Evolutionary conservation across 2,113 vertebrate genomes (phyloP).

Genomic region (Lepus americanus): DNA sequence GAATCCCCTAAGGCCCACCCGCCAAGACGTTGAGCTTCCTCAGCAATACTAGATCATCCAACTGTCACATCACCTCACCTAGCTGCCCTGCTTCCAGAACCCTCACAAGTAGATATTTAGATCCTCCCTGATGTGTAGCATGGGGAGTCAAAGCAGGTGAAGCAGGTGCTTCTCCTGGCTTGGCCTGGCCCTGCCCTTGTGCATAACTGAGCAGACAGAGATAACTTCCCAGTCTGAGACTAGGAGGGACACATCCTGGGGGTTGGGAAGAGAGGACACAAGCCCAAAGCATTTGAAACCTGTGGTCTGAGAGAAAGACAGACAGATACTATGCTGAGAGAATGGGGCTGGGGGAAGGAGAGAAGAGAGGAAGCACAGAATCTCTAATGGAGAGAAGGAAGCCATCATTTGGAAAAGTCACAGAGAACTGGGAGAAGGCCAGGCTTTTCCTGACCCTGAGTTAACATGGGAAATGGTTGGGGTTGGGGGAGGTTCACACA

Average conservation of each 20-base stretch:
- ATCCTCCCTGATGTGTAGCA: background rate
- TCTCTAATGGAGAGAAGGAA: background rate
- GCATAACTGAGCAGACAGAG: no score
- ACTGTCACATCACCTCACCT: background rate
- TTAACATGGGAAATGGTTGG: background rate
- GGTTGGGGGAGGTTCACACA: background rate
- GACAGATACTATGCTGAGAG: no score
- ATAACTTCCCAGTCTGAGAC: no score
- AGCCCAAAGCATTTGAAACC: no score
- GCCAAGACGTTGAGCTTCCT: background rate
- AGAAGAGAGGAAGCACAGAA: no score
- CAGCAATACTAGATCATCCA: background rate
- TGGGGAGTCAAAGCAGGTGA: background rate
- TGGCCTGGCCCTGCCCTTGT: background rate
- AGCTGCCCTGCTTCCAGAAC: background rate
- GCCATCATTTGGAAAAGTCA: background rate
- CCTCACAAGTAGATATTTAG: background rate
- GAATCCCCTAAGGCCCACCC: background rate
- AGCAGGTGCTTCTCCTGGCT: background rate
- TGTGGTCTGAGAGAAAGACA: no score
- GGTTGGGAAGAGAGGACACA: no score
- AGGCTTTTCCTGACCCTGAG: background rate
- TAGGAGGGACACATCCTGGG: no score
- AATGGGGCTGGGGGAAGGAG: no score
- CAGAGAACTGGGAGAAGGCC: background rate